Base-by-base conservation (phyloP, 1,140 invertebrate species). In the Cotesia chilonis region DNA sequence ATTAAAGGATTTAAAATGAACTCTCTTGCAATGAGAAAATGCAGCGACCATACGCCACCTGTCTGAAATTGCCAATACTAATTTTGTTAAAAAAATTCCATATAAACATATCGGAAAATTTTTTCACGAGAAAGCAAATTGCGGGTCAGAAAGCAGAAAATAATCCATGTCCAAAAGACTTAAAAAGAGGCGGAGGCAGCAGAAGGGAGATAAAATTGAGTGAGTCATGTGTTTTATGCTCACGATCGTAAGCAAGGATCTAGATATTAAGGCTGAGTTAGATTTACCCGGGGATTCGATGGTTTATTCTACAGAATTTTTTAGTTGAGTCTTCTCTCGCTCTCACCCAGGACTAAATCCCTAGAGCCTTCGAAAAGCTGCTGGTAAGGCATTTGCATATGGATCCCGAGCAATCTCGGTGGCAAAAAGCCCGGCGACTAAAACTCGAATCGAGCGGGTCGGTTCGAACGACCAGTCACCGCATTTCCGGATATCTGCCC, bases 271-370 rank as follows among this genome's bases (percentile, higher is more conserved):
- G 41, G 41, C 5, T 47, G 41, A 47, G 41, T 47, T 47, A 47
- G 41, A 47, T 47, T 47, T 47, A 68, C 6, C 66, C 35, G 6
- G 10, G 51, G 7, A 20, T 36, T 20, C 9, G 47, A 68, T 17
- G 66, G 52, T 68, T 68, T 68, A 68, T 68, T 54, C 51, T n/a
- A 36, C n/a, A 12, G 10, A 55, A 28, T 68, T 68, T 68, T 68
- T 52, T 28, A 28, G 28, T 28, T 68, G 4, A 51, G 14, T 17
- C 52, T 35, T 35, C 20, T 66, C 64, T 17, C 10, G 51, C 38
- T 52, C 64, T 28, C 60, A 36, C 14, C 12, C 20, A 38, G 10
- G 38, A 10, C 6, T 4, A 6, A 59, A 55, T 47, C 41, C 41
- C 41, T 47, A 47, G 41, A 47, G 41, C 41, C 41, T 10, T 47